These are phyloP conservation scores for Meteorus colon DNA, from an alignment of 2,888 invertebrate genomes.

Conservation along the genomic window DNA sequence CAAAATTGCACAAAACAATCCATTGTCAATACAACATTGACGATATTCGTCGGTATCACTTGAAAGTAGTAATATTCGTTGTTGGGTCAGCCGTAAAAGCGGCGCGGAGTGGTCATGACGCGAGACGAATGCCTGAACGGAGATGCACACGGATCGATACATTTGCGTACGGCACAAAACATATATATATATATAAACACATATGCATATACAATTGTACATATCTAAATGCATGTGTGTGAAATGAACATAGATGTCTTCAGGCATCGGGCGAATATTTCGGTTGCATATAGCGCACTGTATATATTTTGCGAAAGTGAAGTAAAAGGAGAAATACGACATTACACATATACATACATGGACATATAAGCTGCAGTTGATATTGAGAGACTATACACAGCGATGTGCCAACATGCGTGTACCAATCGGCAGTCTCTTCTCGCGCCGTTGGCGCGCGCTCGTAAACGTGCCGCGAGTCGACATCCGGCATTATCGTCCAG, in stretches of 20 bases:
- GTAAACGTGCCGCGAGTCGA: constrained; percentile 64
- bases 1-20: not conserved
- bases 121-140: constrained; percentile 21
- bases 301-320: constrained; percentile 3
- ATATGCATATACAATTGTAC: not conserved
- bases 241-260: not conserved
- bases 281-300: not conserved
- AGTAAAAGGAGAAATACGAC: constrained; percentile 23
- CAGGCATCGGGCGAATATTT: not conserved
- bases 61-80: constrained; percentile 36
- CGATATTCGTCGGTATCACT: constrained; percentile 3
- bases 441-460: constrained; percentile 49
- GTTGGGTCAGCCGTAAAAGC: constrained; percentile 41
- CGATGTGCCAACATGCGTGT: constrained; percentile 20
- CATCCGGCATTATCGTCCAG: constrained; percentile 69
- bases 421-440: constrained; percentile 20
- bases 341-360: constrained; percentile 3
- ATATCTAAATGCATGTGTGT: not conserved
- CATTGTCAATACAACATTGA: constrained; percentile 5
- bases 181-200: not conserved
- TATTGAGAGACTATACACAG: constrained; percentile 7
- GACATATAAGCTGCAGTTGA: constrained; percentile 11
- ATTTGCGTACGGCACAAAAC: constrained; percentile 11
- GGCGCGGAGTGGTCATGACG: constrained; percentile 28
- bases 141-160: constrained; percentile 35